A percentile compares a stretch with the other conserved stretches of the same genome.
phyloP scores from a whole-genome alignment of 2,113 vertebrate species.

The Steatornis caripensis region DNA sequence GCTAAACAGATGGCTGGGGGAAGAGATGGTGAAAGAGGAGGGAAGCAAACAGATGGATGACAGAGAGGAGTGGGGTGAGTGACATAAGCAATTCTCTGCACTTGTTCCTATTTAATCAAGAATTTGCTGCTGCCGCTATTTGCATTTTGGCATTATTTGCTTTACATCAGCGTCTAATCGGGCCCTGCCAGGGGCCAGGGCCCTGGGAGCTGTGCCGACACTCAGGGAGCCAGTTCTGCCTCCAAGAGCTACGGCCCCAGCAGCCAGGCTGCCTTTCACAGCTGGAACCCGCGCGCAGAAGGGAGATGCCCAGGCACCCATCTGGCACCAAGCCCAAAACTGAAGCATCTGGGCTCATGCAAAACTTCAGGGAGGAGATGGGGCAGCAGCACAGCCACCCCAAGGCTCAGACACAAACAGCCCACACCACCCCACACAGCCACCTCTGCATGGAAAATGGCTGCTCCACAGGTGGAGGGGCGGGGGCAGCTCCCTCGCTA shows the following conservation, averaged over 20 bases:
- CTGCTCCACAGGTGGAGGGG: background rate
- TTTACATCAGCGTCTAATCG: background rate
- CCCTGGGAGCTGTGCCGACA: background rate
- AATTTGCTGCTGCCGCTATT: background rate
- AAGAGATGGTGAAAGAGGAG: conserved; percentile 23
- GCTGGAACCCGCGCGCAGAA: background rate
- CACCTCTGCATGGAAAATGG: background rate
- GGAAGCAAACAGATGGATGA: conserved; percentile 45
- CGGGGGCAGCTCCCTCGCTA: background rate
- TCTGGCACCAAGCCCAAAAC: too few relatives aligned
- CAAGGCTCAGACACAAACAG: fast-evolving
- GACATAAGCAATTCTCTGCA: conserved; percentile 13
- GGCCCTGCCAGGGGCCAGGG: background rate
- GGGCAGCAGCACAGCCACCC: fast-evolving
- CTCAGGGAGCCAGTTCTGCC: background rate
- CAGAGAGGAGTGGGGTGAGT: conserved; percentile 42
- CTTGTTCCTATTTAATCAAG: conserved; percentile 58
- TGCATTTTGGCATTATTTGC: conserved; percentile 20
- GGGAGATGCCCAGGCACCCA: fast-evolving
- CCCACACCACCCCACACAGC: fast-evolving
- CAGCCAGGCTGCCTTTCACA: background rate
- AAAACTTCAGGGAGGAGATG: fast-evolving
- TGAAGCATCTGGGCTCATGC: fast-evolving
- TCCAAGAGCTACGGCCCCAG: background rate
- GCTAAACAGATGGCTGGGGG: conserved; percentile 23